Evolutionary conservation across 1,140 invertebrate genomes (phyloP).

Genomic region (Dendrolimus kikuchii): DNA sequence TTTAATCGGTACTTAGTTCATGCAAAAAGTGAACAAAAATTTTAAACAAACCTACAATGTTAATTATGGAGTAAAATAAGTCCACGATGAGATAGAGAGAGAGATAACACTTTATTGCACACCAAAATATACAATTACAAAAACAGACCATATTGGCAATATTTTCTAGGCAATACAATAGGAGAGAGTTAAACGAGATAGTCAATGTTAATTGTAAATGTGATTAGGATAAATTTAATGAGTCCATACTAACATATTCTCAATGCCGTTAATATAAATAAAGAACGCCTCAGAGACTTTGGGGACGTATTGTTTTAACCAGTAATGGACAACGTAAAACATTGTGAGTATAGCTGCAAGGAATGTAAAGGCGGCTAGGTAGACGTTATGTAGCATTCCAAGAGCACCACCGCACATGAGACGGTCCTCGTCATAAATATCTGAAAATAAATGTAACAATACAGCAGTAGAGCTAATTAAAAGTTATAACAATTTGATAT

Average conservation of each 20-base stretch:
- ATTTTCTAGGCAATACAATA: too few relatives aligned
- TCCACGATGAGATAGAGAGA: too few relatives aligned
- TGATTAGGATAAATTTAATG: not conserved
- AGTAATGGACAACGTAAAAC: constrained; percentile 46
- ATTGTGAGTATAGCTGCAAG: constrained; percentile 39
- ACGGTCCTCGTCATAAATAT: constrained; percentile 58
- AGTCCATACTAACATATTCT: constrained; percentile 40
- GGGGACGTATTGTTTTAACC: constrained; percentile 54
- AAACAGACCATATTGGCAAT: too few relatives aligned
- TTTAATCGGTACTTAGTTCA: too few relatives aligned
- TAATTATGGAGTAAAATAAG: too few relatives aligned
- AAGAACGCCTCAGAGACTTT: constrained; percentile 55
- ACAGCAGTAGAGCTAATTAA: not conserved
- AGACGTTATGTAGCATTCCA: constrained; percentile 34
- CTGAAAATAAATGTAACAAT: constrained; percentile 13
- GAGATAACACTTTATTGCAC: too few relatives aligned
- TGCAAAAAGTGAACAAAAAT: too few relatives aligned
- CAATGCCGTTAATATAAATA: constrained; percentile 46
- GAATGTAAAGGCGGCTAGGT: constrained; percentile 42
- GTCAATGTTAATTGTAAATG: not conserved
- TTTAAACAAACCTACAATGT: too few relatives aligned
- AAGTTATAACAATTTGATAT: constrained; percentile 1
- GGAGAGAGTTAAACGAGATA: too few relatives aligned
- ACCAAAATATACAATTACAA: too few relatives aligned
- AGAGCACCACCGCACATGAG: constrained; percentile 27